These are phyloP conservation scores for Drosophila asahinai DNA, from an alignment of 1,140 invertebrate genomes.

Conservation along the genomic window DNA sequence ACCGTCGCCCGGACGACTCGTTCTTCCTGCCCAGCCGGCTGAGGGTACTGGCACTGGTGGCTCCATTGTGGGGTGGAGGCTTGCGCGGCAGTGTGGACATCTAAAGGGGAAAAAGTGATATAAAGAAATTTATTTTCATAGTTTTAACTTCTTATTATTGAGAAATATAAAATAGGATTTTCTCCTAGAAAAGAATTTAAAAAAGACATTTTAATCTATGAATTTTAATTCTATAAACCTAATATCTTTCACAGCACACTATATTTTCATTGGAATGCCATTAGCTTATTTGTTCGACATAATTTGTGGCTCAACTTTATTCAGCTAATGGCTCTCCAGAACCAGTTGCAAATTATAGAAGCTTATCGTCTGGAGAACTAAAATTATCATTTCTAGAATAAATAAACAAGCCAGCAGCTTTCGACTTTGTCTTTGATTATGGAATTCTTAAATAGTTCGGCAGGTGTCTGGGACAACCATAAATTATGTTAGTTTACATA, in stretches of 20 bases:
- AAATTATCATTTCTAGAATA: conserved; percentile 22
- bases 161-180: neutral
- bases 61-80: conserved; percentile 66
- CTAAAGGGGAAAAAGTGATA: conserved; percentile 15
- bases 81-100: conserved; percentile 77
- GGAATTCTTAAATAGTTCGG: conserved; percentile 11
- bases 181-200: too few relatives aligned
- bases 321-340: conserved; percentile 1
- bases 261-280: neutral
- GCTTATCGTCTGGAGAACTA: conserved; percentile 5
- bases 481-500: neutral
- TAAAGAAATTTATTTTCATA: too few relatives aligned
- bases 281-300: conserved; percentile 13
- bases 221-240: neutral
- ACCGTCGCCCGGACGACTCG: conserved; percentile 50
- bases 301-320: conserved; percentile 14
- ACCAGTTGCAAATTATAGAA: conserved; percentile 20
- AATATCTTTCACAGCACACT: neutral
- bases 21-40: conserved; percentile 63
- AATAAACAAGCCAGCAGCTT: neutral
- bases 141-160: too few relatives aligned
- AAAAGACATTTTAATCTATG: too few relatives aligned
- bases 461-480: neutral
- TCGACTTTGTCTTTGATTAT: neutral
- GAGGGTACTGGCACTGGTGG: conserved; percentile 71